Base-by-base conservation (phyloP, 1,140 invertebrate genomes). In the Polyergus mexicanus region DNA sequence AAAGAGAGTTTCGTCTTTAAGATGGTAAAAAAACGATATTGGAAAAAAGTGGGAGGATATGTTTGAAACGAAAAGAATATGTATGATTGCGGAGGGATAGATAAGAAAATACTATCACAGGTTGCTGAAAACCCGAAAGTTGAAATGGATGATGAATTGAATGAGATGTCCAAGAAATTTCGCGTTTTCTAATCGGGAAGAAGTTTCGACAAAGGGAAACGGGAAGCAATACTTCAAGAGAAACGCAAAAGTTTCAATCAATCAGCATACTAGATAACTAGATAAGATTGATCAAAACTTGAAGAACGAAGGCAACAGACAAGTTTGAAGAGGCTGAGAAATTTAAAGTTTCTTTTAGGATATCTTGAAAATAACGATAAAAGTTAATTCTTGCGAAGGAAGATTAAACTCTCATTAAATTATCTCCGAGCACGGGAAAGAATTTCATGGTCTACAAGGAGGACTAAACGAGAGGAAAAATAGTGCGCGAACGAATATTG, bases 401-500 rank as follows among this genome's bases (percentile, higher is more conserved):
- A 72, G 78, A 60, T 72, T 60, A 13, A 44, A 83, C 68, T 72
- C 47, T 83, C 68, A 58, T n/a, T 56, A 60, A n/a, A 25, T 35
- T 60, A 58, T 22, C 35, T 71, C 66, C 35, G 51, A 63, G 13
- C 25, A n/a, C 16, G 16, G 19, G 25, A 62, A 44, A 72, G 68
- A 60, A 44, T 72, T 51, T 35, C 47, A 54, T 41, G 7, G 3
- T 83, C 56, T 54, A 47, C 38, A 25, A 35, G 13, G 16, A 68
- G 25, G 38, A 62, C 8, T 19, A 60, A 25, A 81, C 51, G 51
- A 72, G 66, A 72, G 19, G 38, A 74, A 83, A 38, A 38, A 72
- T 69, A 74, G 78, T 83, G 78, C 78, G 78, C 68, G 78, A 83
- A 72, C 16, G 47, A 54, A 83, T 38, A 62, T 83, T 83, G 32